Evolutionary conservation across 2,888 invertebrate species (phyloP).

Genomic region (Drosophila melanosoma): DNA sequence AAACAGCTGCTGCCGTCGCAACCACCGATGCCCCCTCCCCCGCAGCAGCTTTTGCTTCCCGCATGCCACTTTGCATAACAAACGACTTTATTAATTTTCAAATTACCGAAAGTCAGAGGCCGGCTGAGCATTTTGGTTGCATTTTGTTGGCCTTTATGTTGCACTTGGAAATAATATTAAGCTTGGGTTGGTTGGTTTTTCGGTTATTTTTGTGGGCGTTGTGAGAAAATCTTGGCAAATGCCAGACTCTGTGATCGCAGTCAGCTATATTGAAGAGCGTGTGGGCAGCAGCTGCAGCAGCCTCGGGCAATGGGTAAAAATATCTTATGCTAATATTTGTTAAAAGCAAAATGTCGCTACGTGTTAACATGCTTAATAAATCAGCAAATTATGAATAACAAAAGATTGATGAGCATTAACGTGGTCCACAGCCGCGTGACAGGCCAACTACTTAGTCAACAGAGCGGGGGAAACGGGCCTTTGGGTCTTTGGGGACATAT

Average conservation of each 20-base stretch:
- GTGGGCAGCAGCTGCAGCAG: slow-evolving; percentile 71
- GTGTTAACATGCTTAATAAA: slow-evolving; percentile 70
- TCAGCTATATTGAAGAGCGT: slow-evolving; percentile 43
- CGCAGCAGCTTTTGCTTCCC: slow-evolving; percentile 53
- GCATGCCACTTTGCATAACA: slow-evolving; percentile 78
- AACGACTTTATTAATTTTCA: slow-evolving; percentile 80
- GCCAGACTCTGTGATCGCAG: slow-evolving; percentile 54
- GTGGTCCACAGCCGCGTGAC: slow-evolving; percentile 38
- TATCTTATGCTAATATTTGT: slow-evolving; percentile 75
- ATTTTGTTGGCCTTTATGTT: slow-evolving; percentile 75
- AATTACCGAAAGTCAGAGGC: slow-evolving; percentile 80
- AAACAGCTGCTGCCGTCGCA: slow-evolving; percentile 18
- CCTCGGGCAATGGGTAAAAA: slow-evolving; percentile 46
- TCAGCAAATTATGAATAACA: slow-evolving; percentile 72
- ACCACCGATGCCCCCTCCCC: slow-evolving; percentile 14
- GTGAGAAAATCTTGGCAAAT: slow-evolving; percentile 77
- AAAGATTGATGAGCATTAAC: slow-evolving; percentile 72
- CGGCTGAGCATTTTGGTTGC: slow-evolving; percentile 71
- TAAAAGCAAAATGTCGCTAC: slow-evolving; percentile 77
- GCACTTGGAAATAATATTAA: slow-evolving; percentile 67
- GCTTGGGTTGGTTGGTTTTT: slow-evolving; percentile 44
- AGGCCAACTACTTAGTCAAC: slow-evolving; percentile 37
- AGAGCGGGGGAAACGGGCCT: background rate
- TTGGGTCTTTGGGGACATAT: slow-evolving; percentile 14
- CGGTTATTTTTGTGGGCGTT: slow-evolving; percentile 66